phyloP scores from a whole-genome alignment of 2,797 vertebrate genomes.

The Coreius guichenoti region DNA sequence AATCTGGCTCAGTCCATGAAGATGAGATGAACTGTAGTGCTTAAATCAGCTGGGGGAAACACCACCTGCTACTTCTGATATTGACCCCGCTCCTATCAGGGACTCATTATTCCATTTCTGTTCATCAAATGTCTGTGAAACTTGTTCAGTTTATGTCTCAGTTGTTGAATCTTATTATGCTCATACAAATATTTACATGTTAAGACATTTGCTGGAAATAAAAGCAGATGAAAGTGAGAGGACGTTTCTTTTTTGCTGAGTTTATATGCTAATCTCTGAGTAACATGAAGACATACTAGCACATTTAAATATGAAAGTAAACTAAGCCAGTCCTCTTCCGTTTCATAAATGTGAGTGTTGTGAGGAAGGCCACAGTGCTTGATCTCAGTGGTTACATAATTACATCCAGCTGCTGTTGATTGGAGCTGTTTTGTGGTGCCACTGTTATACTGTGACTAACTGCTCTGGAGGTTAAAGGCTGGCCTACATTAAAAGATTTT shows the following conservation, averaged over 20 bases:
- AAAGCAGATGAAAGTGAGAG: background rate
- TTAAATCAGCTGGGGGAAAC: background rate
- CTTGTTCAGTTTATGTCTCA: background rate
- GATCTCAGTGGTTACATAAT: constrained; percentile 71
- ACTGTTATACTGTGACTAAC: constrained; percentile 51
- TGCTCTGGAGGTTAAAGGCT: background rate
- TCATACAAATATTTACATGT: background rate
- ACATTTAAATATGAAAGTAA: constrained; percentile 21
- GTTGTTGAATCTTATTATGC: too few species aligned
- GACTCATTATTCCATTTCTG: background rate
- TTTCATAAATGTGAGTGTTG: constrained; percentile 51
- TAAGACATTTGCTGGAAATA: background rate
- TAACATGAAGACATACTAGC: background rate
- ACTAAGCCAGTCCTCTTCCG: constrained; percentile 2
- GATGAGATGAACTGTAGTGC: background rate
- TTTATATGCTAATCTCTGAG: background rate
- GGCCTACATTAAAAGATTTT: background rate
- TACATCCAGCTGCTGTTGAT: constrained; percentile 76
- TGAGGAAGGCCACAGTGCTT: constrained; percentile 31
- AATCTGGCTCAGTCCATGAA: background rate
- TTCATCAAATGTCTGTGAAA: background rate
- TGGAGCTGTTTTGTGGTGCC: constrained; percentile 67
- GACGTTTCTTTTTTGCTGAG: background rate
- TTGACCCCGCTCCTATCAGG: background rate
- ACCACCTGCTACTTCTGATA: background rate